Evolutionary conservation across 2,888 invertebrate species (phyloP).

Genomic region (Amphipyra berbera): DNA sequence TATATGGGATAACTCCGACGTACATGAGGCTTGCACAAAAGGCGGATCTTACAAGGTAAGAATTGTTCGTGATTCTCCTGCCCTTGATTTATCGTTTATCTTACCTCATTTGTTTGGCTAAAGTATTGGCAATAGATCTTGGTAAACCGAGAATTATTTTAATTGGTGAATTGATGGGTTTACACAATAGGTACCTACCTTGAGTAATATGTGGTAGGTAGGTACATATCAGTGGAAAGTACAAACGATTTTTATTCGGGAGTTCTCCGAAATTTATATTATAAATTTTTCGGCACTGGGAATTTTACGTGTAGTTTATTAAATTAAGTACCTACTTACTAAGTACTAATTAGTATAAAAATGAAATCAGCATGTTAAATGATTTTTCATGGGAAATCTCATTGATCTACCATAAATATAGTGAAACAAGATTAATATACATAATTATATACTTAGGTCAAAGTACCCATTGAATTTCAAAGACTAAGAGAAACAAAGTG

Average conservation of each 20-base stretch:
- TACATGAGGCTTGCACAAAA: constrained; percentile 96
- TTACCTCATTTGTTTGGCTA: constrained; percentile 59
- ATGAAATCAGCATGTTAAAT: too few relatives aligned
- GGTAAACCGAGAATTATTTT: constrained; percentile 46
- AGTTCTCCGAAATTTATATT: constrained; percentile 12
- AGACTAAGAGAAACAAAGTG: too few relatives aligned
- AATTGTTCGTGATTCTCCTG: constrained; percentile 73
- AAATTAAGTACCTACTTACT: too few relatives aligned
- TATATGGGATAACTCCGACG: constrained; percentile 98
- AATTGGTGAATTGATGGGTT: constrained; percentile 49
- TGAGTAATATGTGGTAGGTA: constrained; percentile 10
- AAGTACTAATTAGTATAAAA: too few relatives aligned
- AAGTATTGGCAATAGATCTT: constrained; percentile 62
- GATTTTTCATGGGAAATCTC: too few relatives aligned
- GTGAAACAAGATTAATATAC: too few relatives aligned
- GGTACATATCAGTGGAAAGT: background rate
- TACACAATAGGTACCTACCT: constrained; percentile 27
- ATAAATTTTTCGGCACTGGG: background rate
- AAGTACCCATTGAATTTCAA: too few relatives aligned
- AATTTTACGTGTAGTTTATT: too few relatives aligned
- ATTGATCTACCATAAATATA: too few relatives aligned
- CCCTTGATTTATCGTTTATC: constrained; percentile 74
- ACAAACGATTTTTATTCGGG: constrained; percentile 6
- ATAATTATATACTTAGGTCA: too few relatives aligned
- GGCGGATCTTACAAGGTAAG: constrained; percentile 96